Evolutionary conservation across 2,797 vertebrate species (phyloP).

Genomic region (Helicolenus hilgendorfi): DNA sequence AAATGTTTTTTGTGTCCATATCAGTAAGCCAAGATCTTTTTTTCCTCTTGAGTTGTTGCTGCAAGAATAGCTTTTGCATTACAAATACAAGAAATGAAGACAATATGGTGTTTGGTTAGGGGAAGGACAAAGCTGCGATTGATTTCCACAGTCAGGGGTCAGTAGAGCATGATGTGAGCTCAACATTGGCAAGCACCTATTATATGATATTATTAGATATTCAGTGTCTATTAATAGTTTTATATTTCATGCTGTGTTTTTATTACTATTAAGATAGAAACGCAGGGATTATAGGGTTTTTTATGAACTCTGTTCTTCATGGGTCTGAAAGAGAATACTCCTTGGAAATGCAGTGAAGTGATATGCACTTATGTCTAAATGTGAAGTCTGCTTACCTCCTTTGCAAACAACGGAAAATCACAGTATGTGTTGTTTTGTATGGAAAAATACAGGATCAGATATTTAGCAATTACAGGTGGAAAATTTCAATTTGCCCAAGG

Average conservation of each 20-base stretch:
- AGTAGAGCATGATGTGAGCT: slow-evolving; percentile 58
- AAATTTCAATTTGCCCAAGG: slow-evolving; percentile 30
- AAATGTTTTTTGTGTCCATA: background rate
- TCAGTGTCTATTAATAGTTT: slow-evolving; percentile 68
- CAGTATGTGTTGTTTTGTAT: slow-evolving; percentile 14
- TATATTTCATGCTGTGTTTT: slow-evolving; percentile 34
- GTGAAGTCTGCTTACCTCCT: slow-evolving; percentile 24
- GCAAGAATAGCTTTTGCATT: background rate
- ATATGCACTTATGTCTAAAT: slow-evolving; percentile 14
- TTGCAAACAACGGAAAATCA: slow-evolving; percentile 59
- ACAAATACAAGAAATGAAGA: slow-evolving; percentile 14
- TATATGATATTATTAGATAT: slow-evolving; percentile 70
- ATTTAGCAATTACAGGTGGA: slow-evolving; percentile 56
- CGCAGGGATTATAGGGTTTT: slow-evolving; percentile 10
- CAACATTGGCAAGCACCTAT: slow-evolving; percentile 38
- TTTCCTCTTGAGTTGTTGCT: background rate
- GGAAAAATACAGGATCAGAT: slow-evolving; percentile 45
- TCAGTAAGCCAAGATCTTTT: background rate
- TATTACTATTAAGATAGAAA: slow-evolving; percentile 39
- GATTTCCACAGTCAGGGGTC: slow-evolving; percentile 57
- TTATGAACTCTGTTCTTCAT: slow-evolving; percentile 36
- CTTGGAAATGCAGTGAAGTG: slow-evolving; percentile 10
- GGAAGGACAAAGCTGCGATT: slow-evolving; percentile 18
- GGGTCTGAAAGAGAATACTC: slow-evolving; percentile 22
- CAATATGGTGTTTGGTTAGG: slow-evolving; percentile 17